phyloP scores from a whole-genome alignment of 2,113 vertebrate genomes.

The Delphinus delphis region DNA sequence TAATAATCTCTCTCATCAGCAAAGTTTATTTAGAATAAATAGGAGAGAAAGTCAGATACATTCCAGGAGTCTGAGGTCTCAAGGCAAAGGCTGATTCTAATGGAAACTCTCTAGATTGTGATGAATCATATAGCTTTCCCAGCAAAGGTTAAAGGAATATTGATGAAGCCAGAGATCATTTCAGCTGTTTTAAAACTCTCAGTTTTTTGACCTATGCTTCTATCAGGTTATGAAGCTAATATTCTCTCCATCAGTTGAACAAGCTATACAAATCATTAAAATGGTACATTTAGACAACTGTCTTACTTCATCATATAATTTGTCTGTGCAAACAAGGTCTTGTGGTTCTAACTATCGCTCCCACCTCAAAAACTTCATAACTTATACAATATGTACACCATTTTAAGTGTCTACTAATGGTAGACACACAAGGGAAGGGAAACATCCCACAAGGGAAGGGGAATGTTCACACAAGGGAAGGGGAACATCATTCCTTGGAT shows the following conservation, averaged over 20 bases:
- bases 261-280: background rate
- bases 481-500: background rate
- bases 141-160: constrained; percentile 49
- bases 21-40: background rate
- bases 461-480: background rate
- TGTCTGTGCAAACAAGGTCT: background rate
- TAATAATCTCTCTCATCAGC: background rate
- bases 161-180: constrained; percentile 1
- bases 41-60: background rate
- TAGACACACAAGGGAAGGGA: background rate
- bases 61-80: background rate
- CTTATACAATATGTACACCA: background rate
- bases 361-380: background rate
- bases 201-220: background rate
- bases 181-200: constrained; percentile 34
- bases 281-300: background rate
- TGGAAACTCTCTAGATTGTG: background rate
- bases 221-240: constrained; percentile 15
- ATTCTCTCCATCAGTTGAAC: background rate
- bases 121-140: constrained; percentile 14
- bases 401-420: background rate
- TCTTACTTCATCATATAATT: background rate
- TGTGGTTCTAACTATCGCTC: background rate
- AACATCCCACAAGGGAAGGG: background rate
- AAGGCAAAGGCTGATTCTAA: background rate